Evolutionary conservation across 2,797 vertebrate species (phyloP).

Genomic region (Cygnus olor): DNA sequence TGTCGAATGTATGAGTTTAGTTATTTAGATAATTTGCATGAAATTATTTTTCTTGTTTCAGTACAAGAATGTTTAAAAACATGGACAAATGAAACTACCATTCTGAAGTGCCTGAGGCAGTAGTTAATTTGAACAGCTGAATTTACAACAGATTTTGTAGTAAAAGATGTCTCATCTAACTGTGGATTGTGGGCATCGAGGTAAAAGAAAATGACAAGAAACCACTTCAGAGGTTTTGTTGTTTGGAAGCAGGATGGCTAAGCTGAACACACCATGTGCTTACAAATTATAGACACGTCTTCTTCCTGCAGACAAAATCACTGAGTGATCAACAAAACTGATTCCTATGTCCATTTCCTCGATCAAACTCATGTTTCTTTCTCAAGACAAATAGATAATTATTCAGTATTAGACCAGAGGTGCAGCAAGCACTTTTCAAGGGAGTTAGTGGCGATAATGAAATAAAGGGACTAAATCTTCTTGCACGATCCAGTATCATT

Average conservation of each 20-base stretch:
- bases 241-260: not conserved
- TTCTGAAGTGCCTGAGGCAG: not conserved
- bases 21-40: not conserved
- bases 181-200: not conserved
- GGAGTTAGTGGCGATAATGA: not conserved
- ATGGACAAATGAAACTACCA: not conserved
- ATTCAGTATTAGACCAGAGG: not conserved
- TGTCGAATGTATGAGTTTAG: not conserved
- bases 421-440: not conserved
- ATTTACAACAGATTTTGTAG: not conserved
- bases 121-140: not conserved
- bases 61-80: not conserved
- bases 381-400: not conserved
- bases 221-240: not conserved
- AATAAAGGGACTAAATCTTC: not conserved
- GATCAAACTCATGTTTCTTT: not conserved
- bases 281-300: not conserved
- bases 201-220: not conserved
- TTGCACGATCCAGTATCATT: not conserved
- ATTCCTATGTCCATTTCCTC: not conserved
- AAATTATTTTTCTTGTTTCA: not conserved
- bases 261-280: not conserved
- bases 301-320: not conserved
- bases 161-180: not conserved
- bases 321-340: not conserved